Evolutionary conservation across 2,797 vertebrate genomes (phyloP).

Genomic region (Scarus forsteni): DNA sequence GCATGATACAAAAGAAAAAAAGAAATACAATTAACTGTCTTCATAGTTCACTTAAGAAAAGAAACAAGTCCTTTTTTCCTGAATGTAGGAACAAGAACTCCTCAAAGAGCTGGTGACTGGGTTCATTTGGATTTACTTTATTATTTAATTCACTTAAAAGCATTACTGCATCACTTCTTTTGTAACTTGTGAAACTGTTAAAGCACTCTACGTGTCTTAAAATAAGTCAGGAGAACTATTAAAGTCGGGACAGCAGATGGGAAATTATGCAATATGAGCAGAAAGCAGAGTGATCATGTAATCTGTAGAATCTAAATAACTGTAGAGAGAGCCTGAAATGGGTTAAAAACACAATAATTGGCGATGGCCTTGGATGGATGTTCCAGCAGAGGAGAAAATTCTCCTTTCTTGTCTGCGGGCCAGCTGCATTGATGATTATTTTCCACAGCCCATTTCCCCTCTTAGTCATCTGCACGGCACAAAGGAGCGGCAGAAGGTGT

Average conservation of each 20-base stretch:
- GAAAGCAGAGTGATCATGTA: slow-evolving; percentile 6
- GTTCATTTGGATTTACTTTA: too few relatives aligned
- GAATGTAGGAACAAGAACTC: too few relatives aligned
- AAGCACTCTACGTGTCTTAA: background rate
- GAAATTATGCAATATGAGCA: slow-evolving; percentile 21
- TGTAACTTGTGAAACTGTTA: too few relatives aligned
- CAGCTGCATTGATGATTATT: slow-evolving; percentile 84
- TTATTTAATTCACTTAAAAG: too few relatives aligned
- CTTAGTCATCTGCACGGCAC: slow-evolving; percentile 81
- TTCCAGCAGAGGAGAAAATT: slow-evolving; percentile 60
- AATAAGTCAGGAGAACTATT: slow-evolving; percentile 29
- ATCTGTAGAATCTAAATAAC: slow-evolving; percentile 59
- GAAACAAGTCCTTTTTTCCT: too few relatives aligned
- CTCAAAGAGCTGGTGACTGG: too few relatives aligned
- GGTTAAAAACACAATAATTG: slow-evolving; percentile 57
- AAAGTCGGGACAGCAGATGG: slow-evolving; percentile 16
- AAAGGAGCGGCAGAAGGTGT: slow-evolving; percentile 80
- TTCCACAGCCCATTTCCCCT: slow-evolving; percentile 84
- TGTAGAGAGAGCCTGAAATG: slow-evolving; percentile 37
- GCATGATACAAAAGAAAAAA: too few relatives aligned
- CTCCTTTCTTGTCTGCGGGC: slow-evolving; percentile 71
- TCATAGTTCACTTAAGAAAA: too few relatives aligned
- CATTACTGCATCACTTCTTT: too few relatives aligned
- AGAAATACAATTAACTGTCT: too few relatives aligned
- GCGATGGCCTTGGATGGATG: slow-evolving; percentile 51